Conservation (phyloP, 2,888 invertebrate genomes). For the Rhingia rostrata region DNA sequence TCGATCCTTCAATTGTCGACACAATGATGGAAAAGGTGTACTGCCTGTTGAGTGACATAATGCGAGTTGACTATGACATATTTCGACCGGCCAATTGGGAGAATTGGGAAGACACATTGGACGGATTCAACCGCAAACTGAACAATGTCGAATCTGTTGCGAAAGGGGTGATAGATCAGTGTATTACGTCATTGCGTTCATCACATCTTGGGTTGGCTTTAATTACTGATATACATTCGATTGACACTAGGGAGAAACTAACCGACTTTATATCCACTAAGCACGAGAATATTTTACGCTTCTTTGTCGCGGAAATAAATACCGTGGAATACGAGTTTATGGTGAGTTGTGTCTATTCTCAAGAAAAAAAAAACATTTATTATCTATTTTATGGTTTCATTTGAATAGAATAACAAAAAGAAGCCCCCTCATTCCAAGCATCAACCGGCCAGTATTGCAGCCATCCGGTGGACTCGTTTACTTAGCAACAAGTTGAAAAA, state of each 20-base stretch:
- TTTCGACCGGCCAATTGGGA: slow-evolving; percentile 90
- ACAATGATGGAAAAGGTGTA: slow-evolving; percentile 92
- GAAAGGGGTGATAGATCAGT: slow-evolving; percentile 92
- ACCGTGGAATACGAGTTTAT: slow-evolving; percentile 88
- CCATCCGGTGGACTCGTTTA: slow-evolving; percentile 93
- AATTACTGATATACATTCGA: slow-evolving; percentile 90
- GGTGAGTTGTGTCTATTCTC: slow-evolving; percentile 83
- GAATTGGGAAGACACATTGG: slow-evolving; percentile 93
- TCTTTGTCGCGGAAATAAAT: slow-evolving; percentile 92
- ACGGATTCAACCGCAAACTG: slow-evolving; percentile 90
- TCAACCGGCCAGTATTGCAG: slow-evolving; percentile 91
- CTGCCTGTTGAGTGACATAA: slow-evolving; percentile 89
- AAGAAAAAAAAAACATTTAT: neutral
- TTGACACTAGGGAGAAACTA: slow-evolving; percentile 90
- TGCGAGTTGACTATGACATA: slow-evolving; percentile 92
- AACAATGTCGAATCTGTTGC: slow-evolving; percentile 90
- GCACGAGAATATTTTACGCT: slow-evolving; percentile 92
- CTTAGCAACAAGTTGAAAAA: slow-evolving; percentile 91
- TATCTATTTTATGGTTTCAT: neutral
- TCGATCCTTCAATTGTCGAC: slow-evolving; percentile 93
- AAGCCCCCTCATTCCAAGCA: slow-evolving; percentile 85
- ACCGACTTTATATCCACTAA: slow-evolving; percentile 89
- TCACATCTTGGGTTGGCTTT: slow-evolving; percentile 92
- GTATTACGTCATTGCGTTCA: slow-evolving; percentile 91
- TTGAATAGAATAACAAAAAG: slow-evolving; percentile 77